Evolutionary conservation across 2,888 invertebrate species (phyloP).

Genomic region (Noctua janthina): DNA sequence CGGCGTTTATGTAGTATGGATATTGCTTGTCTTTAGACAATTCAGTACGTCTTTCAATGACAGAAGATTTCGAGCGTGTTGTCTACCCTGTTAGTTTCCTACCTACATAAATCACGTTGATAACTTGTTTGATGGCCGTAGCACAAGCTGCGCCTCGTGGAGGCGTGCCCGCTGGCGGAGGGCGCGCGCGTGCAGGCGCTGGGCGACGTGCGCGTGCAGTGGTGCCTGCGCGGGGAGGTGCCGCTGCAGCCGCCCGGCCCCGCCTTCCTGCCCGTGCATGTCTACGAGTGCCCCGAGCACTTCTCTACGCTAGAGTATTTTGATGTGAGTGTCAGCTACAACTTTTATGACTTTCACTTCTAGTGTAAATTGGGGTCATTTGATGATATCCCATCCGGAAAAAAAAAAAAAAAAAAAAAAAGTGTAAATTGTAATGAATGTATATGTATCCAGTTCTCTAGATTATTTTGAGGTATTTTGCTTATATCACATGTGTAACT

Average conservation of each 20-base stretch:
- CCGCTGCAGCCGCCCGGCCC: constrained; percentile 90
- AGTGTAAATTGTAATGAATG: too few relatives aligned
- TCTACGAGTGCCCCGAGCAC: constrained; percentile 95
- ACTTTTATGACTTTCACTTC: background rate
- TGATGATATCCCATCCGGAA: too few relatives aligned
- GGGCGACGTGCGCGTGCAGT: constrained; percentile 84
- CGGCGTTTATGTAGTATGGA: background rate
- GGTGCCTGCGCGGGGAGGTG: constrained; percentile 92
- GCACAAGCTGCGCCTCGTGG: constrained; percentile 93
- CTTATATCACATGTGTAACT: too few relatives aligned
- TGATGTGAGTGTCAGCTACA: constrained; percentile 88
- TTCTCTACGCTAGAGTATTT: constrained; percentile 96
- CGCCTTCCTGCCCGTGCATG: constrained; percentile 92
- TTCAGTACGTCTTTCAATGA: background rate
- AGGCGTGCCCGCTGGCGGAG: constrained; percentile 88
- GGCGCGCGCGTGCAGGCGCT: constrained; percentile 61
- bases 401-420: too few relatives aligned
- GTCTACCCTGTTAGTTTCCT: background rate
- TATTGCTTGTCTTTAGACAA: background rate
- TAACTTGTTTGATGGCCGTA: constrained; percentile 71
- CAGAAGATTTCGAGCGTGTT: constrained; percentile 51
- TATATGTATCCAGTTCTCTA: constrained; percentile 86
- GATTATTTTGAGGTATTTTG: constrained; percentile 91
- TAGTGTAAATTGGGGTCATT: background rate
- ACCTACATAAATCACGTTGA: background rate